Evolutionary conservation across 2,797 vertebrate species (phyloP).

Genomic region (Parambassis ranga): DNA sequence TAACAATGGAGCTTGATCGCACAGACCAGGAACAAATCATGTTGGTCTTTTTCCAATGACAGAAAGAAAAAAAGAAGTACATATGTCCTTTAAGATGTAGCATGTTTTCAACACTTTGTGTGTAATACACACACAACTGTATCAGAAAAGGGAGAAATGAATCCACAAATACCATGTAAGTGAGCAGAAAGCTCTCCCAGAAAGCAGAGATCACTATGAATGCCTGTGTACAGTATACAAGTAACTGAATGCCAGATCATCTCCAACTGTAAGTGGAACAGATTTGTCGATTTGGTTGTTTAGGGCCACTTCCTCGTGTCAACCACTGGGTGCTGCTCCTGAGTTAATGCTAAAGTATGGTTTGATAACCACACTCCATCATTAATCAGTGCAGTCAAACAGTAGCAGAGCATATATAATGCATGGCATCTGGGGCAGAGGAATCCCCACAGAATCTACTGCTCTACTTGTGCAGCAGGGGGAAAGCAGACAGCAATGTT

Average conservation of each 20-base stretch:
- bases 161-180: too few species aligned
- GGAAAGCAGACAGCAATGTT: not conserved
- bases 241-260: not conserved
- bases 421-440: not conserved
- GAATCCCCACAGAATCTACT: not conserved
- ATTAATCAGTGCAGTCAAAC: too few species aligned
- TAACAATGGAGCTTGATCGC: too few species aligned
- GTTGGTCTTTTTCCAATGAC: too few species aligned
- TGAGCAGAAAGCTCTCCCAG: not conserved
- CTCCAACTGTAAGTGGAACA: not conserved
- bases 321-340: constrained; percentile 44
- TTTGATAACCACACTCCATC: not conserved
- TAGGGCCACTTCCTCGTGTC: not conserved
- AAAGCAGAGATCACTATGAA: not conserved
- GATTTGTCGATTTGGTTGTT: not conserved
- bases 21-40: too few species aligned
- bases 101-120: too few species aligned
- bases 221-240: not conserved
- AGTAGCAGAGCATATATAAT: not conserved
- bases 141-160: too few species aligned
- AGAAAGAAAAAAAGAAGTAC: too few species aligned
- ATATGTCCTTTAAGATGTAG: too few species aligned
- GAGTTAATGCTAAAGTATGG: not conserved
- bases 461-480: not conserved
- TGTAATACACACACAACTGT: too few species aligned